Percentiles rank a stretch among this genome's conserved stretches.
Evolutionary conservation across 2,888 invertebrate species (phyloP).

Genomic region (Agrochola litura): DNA sequence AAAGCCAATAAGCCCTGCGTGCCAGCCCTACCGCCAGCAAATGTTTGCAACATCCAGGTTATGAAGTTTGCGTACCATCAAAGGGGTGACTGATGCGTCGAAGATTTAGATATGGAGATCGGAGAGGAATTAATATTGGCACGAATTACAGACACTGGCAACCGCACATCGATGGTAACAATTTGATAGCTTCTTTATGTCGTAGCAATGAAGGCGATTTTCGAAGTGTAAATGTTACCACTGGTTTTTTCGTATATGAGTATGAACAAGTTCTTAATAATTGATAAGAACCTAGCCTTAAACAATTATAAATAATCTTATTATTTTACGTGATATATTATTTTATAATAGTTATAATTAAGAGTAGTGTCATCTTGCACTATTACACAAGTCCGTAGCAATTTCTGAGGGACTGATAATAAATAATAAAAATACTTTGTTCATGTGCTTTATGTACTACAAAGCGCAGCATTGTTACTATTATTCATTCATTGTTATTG

Average conservation of each 20-base stretch:
- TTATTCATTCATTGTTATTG: not conserved
- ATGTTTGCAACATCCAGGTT: conserved; percentile 58
- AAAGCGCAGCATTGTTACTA: not conserved
- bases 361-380: not conserved
- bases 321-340: not conserved
- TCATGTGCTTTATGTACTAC: not conserved
- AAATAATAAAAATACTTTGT: too few relatives aligned
- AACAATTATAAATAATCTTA: not conserved
- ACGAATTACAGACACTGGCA: not conserved
- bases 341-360: not conserved
- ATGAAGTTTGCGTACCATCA: conserved; percentile 60
- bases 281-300: not conserved
- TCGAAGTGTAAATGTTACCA: not conserved
- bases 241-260: not conserved
- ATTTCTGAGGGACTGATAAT: not conserved
- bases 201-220: not conserved
- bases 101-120: conserved; percentile 51
- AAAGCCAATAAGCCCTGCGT: not conserved
- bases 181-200: not conserved
- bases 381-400: not conserved
- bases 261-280: not conserved
- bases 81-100: conserved; percentile 61
- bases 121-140: conserved; percentile 57
- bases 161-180: not conserved
- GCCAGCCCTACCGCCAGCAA: conserved; percentile 43